Percentiles rank a stretch among this genome's conserved stretches.
Conservation (phyloP, 92 coral and sea anemone genomes). For the Palythoa grandiflora region DNA sequence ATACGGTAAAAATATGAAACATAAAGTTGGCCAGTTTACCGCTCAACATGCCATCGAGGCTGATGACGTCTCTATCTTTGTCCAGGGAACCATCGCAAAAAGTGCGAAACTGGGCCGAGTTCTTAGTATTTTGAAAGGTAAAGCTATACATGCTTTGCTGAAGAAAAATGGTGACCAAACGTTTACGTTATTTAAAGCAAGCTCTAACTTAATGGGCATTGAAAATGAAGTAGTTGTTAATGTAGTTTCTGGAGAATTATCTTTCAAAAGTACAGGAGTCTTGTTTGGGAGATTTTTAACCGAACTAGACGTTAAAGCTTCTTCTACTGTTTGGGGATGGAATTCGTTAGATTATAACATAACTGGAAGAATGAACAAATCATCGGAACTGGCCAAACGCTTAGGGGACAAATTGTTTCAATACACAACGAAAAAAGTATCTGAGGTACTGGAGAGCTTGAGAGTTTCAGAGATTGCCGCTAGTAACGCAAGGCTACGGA, state of each 20-base stretch:
- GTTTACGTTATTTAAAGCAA: not conserved
- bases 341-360: not conserved
- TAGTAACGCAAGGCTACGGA: not conserved
- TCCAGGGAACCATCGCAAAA: not conserved
- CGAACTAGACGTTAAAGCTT: not conserved
- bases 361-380: slow-evolving; percentile 4
- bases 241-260: not conserved
- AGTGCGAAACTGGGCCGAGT: not conserved
- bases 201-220: not conserved
- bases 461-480: not conserved
- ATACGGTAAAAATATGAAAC: not conserved
- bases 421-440: not conserved
- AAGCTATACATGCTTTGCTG: not conserved
- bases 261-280: not conserved
- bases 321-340: not conserved
- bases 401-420: not conserved
- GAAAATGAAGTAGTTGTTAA: not conserved
- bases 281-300: not conserved
- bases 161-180: not conserved
- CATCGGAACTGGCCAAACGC: not conserved
- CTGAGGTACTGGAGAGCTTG: not conserved
- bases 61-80: not conserved
- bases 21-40: not conserved
- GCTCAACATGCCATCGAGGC: not conserved
- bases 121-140: not conserved